Base-by-base conservation (phyloP, 2,888 invertebrate species). In the Sarcophaga carnaria region DNA sequence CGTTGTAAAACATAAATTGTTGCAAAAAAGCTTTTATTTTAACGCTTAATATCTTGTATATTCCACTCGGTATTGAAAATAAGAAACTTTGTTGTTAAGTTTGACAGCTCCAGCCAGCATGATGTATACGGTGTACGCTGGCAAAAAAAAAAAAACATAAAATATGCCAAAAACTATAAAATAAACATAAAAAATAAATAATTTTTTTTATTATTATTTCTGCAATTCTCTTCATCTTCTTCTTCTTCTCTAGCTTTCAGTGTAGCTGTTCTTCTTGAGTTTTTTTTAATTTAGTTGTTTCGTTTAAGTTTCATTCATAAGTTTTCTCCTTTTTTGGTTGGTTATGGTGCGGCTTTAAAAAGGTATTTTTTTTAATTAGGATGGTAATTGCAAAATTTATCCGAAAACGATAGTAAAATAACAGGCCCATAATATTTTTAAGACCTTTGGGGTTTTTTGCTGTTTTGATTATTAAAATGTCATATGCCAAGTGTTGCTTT, bases 31-130 rank as follows among this genome's bases (percentile, higher is more conserved):
- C 79, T 82, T 87, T 84, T 79, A 87, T 79, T 87, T 87, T 84
- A 75, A 84, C 84, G 83, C 79, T 78, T 71, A 60, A 80, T 54
- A 17, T 54, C 54, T 25, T 77, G 62, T 17, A 17, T 4, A 54
- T 54, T 14, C 10, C 17, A 17, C 4, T 54, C 4, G 17, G 17
- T 71, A 80, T 47, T 72, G 27, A 67, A 83, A 83, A 72, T 74
- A 80, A 84, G 74, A 84, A 87, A 84, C 87, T 84, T 87, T 87
- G 87, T 87, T 84, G 81, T 87, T 66, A 49, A 84, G 84, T 87
- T 84, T 84, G 87, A 84, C 87, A 81, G 71, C 84, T 54, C n/a
- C 76, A 25, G 60, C 63, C 76, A 25, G 60, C 63, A 87, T 84
- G 87, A 87, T 87, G 84, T 84, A 87, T 79, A 71, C 17, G 75